Percentiles rank a stretch among this genome's conserved stretches.
Evolutionary conservation across 2,888 invertebrate species (phyloP).

Genomic region (Acholoe squamosa): DNA sequence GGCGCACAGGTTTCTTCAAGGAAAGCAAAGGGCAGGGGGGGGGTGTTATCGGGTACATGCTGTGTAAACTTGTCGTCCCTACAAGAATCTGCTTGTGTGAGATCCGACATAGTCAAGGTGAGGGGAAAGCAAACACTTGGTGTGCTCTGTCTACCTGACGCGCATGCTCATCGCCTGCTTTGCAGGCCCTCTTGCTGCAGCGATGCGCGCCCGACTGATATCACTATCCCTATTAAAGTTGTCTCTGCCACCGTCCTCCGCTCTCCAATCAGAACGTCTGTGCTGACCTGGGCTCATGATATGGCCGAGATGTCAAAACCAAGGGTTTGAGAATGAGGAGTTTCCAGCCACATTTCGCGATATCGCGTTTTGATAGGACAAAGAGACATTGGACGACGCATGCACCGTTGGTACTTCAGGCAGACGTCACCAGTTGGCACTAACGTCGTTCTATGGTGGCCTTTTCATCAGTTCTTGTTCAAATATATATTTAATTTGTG

Average conservation of each 20-base stretch:
- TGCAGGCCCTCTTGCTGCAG: background rate
- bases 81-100: slow-evolving; percentile 13
- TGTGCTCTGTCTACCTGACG: slow-evolving; percentile 43
- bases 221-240: background rate
- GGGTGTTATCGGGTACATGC: slow-evolving; percentile 35
- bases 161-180: slow-evolving; percentile 42
- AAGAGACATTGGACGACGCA: background rate
- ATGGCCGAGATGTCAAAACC: background rate
- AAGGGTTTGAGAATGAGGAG: background rate
- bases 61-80: background rate
- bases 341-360: background rate
- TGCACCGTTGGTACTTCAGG: background rate
- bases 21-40: background rate
- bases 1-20: slow-evolving; percentile 3
- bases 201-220: slow-evolving; percentile 20
- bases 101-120: slow-evolving; percentile 28
- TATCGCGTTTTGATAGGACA: background rate
- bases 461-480: slow-evolving; percentile 22
- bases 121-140: slow-evolving; percentile 11
- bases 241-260: background rate
- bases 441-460: background rate
- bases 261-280: background rate
- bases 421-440: background rate
- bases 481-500: slow-evolving; percentile 16
- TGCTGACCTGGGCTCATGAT: background rate